Base-by-base conservation (phyloP, 2,113 vertebrate species). In the Callithrix jacchus region DNA sequence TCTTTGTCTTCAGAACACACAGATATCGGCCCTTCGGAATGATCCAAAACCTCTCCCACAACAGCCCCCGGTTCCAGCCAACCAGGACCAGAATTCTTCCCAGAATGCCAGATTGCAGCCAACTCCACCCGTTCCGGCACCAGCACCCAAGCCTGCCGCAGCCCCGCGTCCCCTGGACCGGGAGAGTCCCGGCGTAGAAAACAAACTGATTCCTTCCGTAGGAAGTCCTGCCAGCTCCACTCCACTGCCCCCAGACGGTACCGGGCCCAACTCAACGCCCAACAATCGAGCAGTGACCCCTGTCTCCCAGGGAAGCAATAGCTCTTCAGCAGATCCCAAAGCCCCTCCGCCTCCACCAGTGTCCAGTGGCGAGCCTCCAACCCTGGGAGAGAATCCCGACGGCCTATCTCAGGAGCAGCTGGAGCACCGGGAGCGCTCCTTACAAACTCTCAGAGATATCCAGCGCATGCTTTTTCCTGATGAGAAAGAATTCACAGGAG, bases 401-500 rank as follows among this genome's bases (percentile, higher is more conserved):
- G 99, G 99, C 70, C 98, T 99, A 45, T 99, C 99, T 64, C 99
- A 99, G 98, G 99, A 99, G 98, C 99, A 99, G 98, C 97, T 99
- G 97, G 99, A 99, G 97, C 99, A 99, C 93, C 99, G 99, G 35
- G 99, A 99, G 96, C 99, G 99, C 91, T 99, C 99, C 0, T 98
- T 99, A 93, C 99, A 99, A 98, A 99, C 99, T 35, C 98, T 99
- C 91, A 97, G 99, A 97, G 99, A 99, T 92, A 99, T 99, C 97
- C 99, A 99, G 98, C 99, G 99, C 9, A 99, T 99, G 99, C 99
- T 99, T 70, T 99, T 99, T 97, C 99, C 99, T 0, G 99, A 99
- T 35, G 99, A 99, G 98, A 99, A 99, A 49, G 99, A 99, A 86
- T 99, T 99, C 96, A 98, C 99, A 0, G 99, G 99, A 91, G 99